A percentile compares a stretch with the other conserved stretches of the same genome.
Evolutionary conservation across 1,140 invertebrate species (phyloP).

Genomic region (Panagrolaimus sp.): DNA sequence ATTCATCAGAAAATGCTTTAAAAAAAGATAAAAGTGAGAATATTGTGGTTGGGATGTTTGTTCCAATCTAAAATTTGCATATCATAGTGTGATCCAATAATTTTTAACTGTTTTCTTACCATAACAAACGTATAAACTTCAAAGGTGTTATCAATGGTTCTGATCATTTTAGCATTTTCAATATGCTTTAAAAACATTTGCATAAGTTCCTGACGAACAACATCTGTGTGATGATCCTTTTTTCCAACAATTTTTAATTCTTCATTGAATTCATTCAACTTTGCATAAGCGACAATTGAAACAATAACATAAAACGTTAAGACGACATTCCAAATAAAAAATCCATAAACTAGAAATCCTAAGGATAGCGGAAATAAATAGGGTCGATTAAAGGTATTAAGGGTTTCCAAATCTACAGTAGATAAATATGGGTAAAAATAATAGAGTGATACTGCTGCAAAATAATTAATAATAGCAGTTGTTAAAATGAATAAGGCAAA

Average conservation of each 20-base stretch:
- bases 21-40: conserved; percentile 40
- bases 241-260: conserved; percentile 14
- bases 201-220: conserved; percentile 22
- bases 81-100: neutral
- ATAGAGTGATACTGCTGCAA: neutral
- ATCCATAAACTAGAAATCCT: conserved; percentile 18
- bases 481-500: too few species aligned
- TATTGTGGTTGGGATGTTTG: conserved; percentile 41
- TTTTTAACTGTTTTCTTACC: neutral
- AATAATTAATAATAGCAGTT: neutral
- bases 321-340: conserved; percentile 28
- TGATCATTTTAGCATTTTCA: conserved; percentile 30
- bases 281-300: conserved; percentile 28
- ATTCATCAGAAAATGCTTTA: conserved; percentile 16
- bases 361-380: conserved; percentile 5
- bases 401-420: neutral
- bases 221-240: neutral
- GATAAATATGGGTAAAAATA: neutral
- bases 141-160: conserved; percentile 36
- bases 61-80: conserved; percentile 24
- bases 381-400: neutral
- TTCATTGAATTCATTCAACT: conserved; percentile 30
- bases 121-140: conserved; percentile 42
- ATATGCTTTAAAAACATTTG: conserved; percentile 36
- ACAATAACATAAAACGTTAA: conserved; percentile 32